Evolutionary conservation across 2,113 vertebrate genomes (phyloP).

Genomic region (Danio rerio): GRCz12tu NC_133183.1:16937501-16938000

Average conservation of each 20-base stretch:
- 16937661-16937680: constrained; percentile 8
- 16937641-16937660: constrained; percentile 32
- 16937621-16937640: constrained; percentile 11
- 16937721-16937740: constrained; percentile 1
- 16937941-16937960: neutral
- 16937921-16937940: constrained; percentile 11
- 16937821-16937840: constrained; percentile 34
- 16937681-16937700: neutral
- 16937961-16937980: neutral
- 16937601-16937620: constrained; percentile 42
- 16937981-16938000: neutral
- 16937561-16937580: constrained; percentile 8
- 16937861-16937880: neutral
- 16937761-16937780: constrained; percentile 24
- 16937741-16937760: constrained; percentile 17
- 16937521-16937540: constrained; percentile 26
- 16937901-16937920: constrained; percentile 14
- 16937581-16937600: constrained; percentile 42
- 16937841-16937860: neutral
- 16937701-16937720: constrained; percentile 18
- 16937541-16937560: constrained; percentile 48
- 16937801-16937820: constrained; percentile 48
- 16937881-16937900: constrained; percentile 16
- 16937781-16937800: constrained; percentile 27
- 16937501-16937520: constrained; percentile 22